A percentile compares a stretch with the other conserved stretches of the same genome.
These are phyloP conservation scores for Ptiloglossa arizonensis DNA, from an alignment of 1,140 invertebrate species.

Conservation along the genomic window DNA sequence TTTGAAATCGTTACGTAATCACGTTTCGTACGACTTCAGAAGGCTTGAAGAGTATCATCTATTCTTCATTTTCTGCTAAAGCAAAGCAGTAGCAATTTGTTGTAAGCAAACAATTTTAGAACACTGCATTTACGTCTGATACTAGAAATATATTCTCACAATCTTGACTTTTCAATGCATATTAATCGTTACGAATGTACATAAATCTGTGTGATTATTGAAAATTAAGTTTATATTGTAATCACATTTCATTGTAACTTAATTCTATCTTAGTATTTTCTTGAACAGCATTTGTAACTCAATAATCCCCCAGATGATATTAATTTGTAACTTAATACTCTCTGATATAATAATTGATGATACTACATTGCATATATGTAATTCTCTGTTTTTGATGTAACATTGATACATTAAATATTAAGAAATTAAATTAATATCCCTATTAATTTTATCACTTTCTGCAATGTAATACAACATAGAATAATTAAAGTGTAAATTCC, in stretches of 20 bases:
- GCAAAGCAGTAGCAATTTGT: not conserved
- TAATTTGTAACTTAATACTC: slow-evolving; percentile 17
- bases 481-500: slow-evolving; percentile 11
- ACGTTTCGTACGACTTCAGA: slow-evolving; percentile 15
- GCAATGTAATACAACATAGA: not conserved
- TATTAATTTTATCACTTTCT: not conserved
- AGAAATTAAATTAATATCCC: slow-evolving; percentile 4
- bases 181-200: slow-evolving; percentile 15
- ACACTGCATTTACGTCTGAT: slow-evolving; percentile 12
- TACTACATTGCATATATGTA: slow-evolving; percentile 4
- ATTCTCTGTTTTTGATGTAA: slow-evolving; percentile 14
- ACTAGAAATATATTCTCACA: not conserved
- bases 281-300: no score
- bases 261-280: slow-evolving; percentile 13
- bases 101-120: not conserved
- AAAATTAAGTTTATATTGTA: slow-evolving; percentile 16
- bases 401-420: slow-evolving; percentile 8
- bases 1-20: slow-evolving; percentile 51
- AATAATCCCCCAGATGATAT: not conserved
- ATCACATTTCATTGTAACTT: slow-evolving; percentile 15
- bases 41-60: not conserved
- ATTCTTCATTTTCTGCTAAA: not conserved
- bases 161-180: not conserved
- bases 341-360: not conserved
- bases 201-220: slow-evolving; percentile 31